Conservation (phyloP, 92 coral and sea anemone species). For the Epizoanthus ramosus region DNA sequence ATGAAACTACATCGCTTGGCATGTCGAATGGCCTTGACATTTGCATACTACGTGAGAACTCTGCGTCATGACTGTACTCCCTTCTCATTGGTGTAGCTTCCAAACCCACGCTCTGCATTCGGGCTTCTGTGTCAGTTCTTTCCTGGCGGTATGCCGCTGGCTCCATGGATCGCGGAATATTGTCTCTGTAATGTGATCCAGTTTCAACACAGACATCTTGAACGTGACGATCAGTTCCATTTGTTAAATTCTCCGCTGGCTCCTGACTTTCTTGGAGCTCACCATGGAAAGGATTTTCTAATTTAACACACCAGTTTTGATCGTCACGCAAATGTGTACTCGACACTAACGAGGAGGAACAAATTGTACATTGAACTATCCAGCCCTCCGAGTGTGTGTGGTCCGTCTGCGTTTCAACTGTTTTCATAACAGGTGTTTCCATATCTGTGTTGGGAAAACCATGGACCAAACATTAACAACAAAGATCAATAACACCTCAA, state of each 20-base stretch:
- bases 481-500: too few relatives aligned
- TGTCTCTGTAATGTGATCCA: not conserved
- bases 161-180: not conserved
- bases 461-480: not conserved
- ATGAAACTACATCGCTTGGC: slow-evolving; percentile 15
- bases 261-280: not conserved
- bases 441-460: not conserved
- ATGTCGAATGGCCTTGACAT: not conserved
- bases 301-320: slow-evolving; percentile 19
- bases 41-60: not conserved
- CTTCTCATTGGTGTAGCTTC: slow-evolving; percentile 4
- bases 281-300: not conserved
- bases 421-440: slow-evolving; percentile 31
- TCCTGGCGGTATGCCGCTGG: slow-evolving; percentile 8
- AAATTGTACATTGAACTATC: slow-evolving; percentile 33
- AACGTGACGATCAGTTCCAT: slow-evolving; percentile 14
- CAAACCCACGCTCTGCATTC: not conserved
- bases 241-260: not conserved
- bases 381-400: slow-evolving; percentile 39
- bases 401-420: slow-evolving; percentile 29
- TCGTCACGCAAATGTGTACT: not conserved
- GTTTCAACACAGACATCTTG: slow-evolving; percentile 33
- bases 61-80: not conserved
- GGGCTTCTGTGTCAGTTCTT: not conserved
- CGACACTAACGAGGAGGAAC: slow-evolving; percentile 27